phyloP scores from a whole-genome alignment of 2,797 vertebrate species.

The Semaprochilodus insignis region DNA sequence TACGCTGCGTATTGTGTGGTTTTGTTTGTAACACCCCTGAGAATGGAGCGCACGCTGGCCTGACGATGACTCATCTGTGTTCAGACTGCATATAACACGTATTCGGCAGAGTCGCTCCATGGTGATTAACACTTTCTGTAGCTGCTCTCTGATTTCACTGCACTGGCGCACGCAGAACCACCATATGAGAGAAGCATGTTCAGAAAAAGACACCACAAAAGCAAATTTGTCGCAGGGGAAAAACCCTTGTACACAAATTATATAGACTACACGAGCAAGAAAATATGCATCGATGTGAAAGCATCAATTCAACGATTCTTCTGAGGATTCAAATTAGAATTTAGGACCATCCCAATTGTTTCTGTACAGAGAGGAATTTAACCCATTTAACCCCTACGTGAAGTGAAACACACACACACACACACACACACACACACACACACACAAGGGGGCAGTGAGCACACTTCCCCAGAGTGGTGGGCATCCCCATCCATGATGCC shows the following conservation, averaged over 20 bases:
- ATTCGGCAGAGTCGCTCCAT: conserved; percentile 29
- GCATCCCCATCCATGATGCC: too few relatives aligned
- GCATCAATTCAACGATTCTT: neutral
- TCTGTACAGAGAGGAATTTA: too few relatives aligned
- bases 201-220: neutral
- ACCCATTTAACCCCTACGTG: too few relatives aligned
- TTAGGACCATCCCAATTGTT: too few relatives aligned
- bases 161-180: conserved; percentile 6
- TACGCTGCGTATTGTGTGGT: conserved; percentile 46
- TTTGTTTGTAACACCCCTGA: conserved; percentile 57
- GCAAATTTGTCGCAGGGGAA: neutral
- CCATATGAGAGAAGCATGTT: neutral
- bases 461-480: too few relatives aligned
- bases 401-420: too few relatives aligned
- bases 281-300: neutral
- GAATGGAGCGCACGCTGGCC: conserved; percentile 52
- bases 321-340: too few relatives aligned
- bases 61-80: conserved; percentile 56
- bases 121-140: conserved; percentile 52
- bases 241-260: neutral
- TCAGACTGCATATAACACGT: conserved; percentile 51
- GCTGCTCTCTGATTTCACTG: conserved; percentile 38
- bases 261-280: neutral
- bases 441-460: too few relatives aligned
- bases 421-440: too few relatives aligned